phyloP scores from a whole-genome alignment of 2,888 invertebrate genomes.

The Lasioglossum malachurum region DNA sequence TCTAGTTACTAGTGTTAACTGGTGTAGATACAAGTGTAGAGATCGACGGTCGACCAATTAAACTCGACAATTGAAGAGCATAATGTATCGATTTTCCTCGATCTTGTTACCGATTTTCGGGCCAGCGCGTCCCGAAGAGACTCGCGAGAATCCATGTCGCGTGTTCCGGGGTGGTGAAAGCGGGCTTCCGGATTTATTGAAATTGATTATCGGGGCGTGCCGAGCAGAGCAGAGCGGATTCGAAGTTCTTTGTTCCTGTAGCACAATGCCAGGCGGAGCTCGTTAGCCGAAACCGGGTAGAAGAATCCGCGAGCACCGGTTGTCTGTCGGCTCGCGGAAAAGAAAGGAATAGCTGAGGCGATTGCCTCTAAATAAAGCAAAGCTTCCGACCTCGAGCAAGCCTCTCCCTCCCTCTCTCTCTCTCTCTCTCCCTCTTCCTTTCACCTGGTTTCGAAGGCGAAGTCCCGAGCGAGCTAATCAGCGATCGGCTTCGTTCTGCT shows the following conservation, averaged over 20 bases:
- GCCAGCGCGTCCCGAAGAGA: background rate
- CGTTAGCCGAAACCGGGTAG: conserved; percentile 7
- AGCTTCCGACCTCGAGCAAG: conserved; percentile 10
- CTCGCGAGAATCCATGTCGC: background rate
- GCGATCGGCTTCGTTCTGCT: conserved; percentile 54
- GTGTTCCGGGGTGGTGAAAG: background rate
- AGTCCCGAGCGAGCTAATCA: conserved; percentile 36
- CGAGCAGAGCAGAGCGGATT: background rate
- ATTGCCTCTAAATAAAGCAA: conserved; percentile 15
- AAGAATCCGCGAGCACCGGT: conserved; percentile 10
- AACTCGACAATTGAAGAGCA: background rate
- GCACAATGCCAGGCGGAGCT: conserved; percentile 8
- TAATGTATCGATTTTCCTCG: background rate
- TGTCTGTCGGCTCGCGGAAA: conserved; percentile 13
- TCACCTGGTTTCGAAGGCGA: conserved; percentile 3
- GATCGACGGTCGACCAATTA: background rate
- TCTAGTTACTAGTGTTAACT: no score
- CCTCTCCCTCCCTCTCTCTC: background rate
- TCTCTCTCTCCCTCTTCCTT: background rate
- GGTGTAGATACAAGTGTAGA: background rate
- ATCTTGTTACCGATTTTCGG: background rate
- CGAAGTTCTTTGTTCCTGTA: conserved; percentile 1
- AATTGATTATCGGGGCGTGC: conserved; percentile 3
- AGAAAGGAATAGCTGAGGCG: background rate
- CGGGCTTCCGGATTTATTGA: conserved; percentile 14